Evolutionary conservation across 2,797 vertebrate species (phyloP).

Genomic region (Falco naumanni): DNA sequence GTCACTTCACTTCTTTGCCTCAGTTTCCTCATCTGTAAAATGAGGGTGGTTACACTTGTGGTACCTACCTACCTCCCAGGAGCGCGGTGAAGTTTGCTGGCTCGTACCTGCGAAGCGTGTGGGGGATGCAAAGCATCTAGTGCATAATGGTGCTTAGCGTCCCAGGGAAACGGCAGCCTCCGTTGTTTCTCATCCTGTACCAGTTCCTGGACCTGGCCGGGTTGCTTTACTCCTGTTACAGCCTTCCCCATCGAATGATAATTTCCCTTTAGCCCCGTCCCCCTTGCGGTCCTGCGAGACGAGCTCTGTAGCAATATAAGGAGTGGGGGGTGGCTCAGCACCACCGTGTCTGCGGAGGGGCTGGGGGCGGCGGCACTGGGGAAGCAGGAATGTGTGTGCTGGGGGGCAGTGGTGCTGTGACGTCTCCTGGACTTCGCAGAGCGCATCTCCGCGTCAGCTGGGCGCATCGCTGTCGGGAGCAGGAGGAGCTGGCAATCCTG

Average conservation of each 20-base stretch:
- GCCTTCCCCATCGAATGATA: background rate
- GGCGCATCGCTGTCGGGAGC: accelerated
- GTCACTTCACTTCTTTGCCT: slow-evolving; percentile 62
- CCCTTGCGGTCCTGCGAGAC: background rate
- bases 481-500: background rate
- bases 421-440: background rate
- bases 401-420: accelerated
- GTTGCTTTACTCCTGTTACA: background rate
- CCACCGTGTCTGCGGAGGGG: background rate
- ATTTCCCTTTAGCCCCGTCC: background rate
- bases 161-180: background rate
- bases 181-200: background rate
- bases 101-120: background rate
- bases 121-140: background rate
- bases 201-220: accelerated
- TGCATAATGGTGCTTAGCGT: too few species aligned
- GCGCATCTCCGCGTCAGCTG: accelerated
- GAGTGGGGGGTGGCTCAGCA: background rate
- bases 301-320: background rate
- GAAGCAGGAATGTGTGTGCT: background rate
- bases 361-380: too few species aligned
- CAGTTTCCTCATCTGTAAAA: slow-evolving; percentile 74
- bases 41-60: slow-evolving; percentile 53
- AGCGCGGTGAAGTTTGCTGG: background rate
- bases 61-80: slow-evolving; percentile 67